A percentile compares a stretch with the other conserved stretches of the same genome.
Evolutionary conservation across 2,888 invertebrate species (phyloP).

Genomic region (Acrobasis repandana): DNA sequence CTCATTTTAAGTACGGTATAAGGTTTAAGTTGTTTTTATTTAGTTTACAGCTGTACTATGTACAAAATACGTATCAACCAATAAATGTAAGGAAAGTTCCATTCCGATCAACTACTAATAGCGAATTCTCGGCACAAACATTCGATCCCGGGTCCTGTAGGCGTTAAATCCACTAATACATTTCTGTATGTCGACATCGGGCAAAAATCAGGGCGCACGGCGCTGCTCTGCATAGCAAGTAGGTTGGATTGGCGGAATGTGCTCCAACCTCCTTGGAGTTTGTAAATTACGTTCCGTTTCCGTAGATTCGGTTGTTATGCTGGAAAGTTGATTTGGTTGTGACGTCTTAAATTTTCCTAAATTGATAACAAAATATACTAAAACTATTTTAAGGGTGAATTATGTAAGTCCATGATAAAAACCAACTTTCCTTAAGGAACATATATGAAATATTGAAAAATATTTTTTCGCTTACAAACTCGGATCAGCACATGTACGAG

Average conservation of each 20-base stretch:
- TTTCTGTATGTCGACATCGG: constrained; percentile 74
- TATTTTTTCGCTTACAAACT: no score
- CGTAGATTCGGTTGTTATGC: constrained; percentile 12
- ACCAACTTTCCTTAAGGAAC: no score
- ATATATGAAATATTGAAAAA: no score
- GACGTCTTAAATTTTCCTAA: not conserved
- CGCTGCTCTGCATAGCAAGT: constrained; percentile 75
- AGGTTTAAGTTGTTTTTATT: no score
- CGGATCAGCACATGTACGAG: no score
- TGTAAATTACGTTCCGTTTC: constrained; percentile 32
- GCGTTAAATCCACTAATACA: constrained; percentile 78
- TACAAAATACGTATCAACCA: not conserved
- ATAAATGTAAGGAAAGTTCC: not conserved
- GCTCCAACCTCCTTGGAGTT: constrained; percentile 37
- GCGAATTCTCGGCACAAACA: constrained; percentile 65
- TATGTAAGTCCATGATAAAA: no score
- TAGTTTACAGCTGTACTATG: no score
- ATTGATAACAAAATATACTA: no score
- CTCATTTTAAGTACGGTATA: no score
- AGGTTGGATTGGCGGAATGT: constrained; percentile 47
- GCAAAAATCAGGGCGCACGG: constrained; percentile 74
- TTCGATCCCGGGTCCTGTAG: constrained; percentile 59
- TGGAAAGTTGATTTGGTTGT: not conserved
- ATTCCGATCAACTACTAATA: constrained; percentile 45
- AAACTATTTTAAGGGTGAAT: no score